Evolutionary conservation across 2,888 invertebrate genomes (phyloP), one percentile per base, ranked within the genome.

Genomic region (Lissocephala sabroskyi): DNA sequence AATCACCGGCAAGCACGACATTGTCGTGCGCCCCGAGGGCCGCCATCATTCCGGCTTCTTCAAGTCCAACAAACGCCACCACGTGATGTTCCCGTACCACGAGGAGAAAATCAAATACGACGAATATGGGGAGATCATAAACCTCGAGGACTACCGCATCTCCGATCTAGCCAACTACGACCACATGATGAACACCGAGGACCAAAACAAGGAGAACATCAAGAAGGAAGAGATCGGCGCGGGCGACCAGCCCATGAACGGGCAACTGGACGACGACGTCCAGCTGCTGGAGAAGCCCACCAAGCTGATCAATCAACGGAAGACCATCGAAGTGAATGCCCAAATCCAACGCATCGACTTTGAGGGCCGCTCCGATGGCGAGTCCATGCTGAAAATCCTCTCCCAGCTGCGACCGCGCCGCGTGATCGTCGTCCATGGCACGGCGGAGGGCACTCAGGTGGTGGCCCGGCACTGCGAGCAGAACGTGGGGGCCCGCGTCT

Each of bases 101-200:
- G 98, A 98, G 82, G 97, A 97, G 53, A 91, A 96, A 80, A 88
- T 96, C 19, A 91, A 95, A 81, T 89, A 90, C 77, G 98, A 98
- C 75, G 98, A 98, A 82, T 99, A 98, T 80, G 98, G 99, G 0
- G 98, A 98, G 85, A 90, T 96, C 33, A 93, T 99, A 46, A 90
- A 93, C 85, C 90, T 94, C 1, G 97, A 97, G 85, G 96, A 97
- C 78, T 97, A 95, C 83, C 90, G 92, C 78, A 87, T 96, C 49
- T 91, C 91, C 0, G 96, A 96, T 65, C 85, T 89, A 1, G 65
- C 63, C 3, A 57, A 61, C 65, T 86, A 90, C n/a, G 77, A 64
- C 3, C 61, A 62, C 6, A 61, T 76, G 5, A 35, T 46, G 2
- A 35, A 41, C 2, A 48, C 46, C 9, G 79, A 79, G 6, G 80